Conservation (phyloP, 1,140 invertebrate species). For the Drosophila pandora region DNA sequence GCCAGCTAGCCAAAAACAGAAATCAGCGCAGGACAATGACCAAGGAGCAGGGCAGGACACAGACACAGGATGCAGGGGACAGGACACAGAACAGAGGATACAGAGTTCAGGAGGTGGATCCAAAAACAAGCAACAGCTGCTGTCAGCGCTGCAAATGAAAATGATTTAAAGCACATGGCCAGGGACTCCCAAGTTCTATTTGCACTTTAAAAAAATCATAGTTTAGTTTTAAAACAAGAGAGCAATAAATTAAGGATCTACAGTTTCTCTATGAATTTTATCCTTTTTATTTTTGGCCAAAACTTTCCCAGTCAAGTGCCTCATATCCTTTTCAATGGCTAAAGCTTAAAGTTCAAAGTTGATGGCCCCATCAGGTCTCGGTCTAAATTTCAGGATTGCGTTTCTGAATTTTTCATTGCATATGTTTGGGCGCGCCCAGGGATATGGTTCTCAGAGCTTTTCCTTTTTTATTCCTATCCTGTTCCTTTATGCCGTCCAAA, state of each 20-base stretch:
- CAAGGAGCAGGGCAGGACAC: slow-evolving; percentile 26
- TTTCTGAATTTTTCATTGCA: slow-evolving; percentile 57
- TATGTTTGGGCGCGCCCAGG: slow-evolving; percentile 10
- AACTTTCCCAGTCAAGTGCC: slow-evolving; percentile 37
- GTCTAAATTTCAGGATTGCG: slow-evolving; percentile 12
- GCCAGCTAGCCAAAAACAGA: slow-evolving; percentile 59
- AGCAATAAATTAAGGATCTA: no score
- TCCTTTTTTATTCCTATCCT: neutral
- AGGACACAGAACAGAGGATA: slow-evolving; percentile 4
- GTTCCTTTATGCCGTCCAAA: neutral
- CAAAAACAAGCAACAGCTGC: slow-evolving; percentile 55
- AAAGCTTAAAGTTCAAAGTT: slow-evolving; percentile 61
- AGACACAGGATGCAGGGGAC: slow-evolving; percentile 2
- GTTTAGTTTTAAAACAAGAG: neutral
- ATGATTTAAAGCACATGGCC: slow-evolving; percentile 77
- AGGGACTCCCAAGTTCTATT: neutral
- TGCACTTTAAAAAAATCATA: neutral
- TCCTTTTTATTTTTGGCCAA: slow-evolving; percentile 10
- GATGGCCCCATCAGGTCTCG: neutral
- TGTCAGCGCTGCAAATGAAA: slow-evolving; percentile 73
- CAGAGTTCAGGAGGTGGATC: slow-evolving; percentile 19
- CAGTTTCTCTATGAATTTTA: neutral
- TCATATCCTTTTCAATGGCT: slow-evolving; percentile 38
- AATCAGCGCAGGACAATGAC: slow-evolving; percentile 80
- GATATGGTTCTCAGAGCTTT: neutral